A percentile compares a stretch with the other conserved stretches of the same genome.
Evolutionary conservation across 2,888 invertebrate genomes (phyloP).

Genomic region (Notodonta dromedarius): DNA sequence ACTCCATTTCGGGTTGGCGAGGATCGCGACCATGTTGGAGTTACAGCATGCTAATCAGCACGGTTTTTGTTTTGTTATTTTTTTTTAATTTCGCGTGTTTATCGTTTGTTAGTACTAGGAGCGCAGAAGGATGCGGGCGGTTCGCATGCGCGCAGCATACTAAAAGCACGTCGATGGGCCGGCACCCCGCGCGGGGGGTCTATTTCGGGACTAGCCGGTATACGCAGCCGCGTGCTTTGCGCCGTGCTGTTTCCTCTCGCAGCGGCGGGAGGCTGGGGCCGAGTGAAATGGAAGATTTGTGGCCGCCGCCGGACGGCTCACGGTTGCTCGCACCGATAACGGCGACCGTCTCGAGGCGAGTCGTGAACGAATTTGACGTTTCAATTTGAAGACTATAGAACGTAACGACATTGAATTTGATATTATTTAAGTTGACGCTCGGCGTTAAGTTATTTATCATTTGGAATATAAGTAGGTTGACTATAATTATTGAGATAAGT

Average conservation of each 20-base stretch:
- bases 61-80: conserved; percentile 40
- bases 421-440: conserved; percentile 13
- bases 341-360: conserved; percentile 31
- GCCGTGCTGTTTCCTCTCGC: conserved; percentile 82
- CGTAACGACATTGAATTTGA: conserved; percentile 30
- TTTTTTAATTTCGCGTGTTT: conserved; percentile 61
- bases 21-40: conserved; percentile 74
- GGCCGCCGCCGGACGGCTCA: conserved; percentile 65
- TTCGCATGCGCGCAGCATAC: conserved; percentile 85
- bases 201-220: conserved; percentile 83
- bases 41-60: conserved; percentile 65
- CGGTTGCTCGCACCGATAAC: conserved; percentile 50
- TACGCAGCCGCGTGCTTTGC: conserved; percentile 83
- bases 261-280: conserved; percentile 76
- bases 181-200: conserved; percentile 75
- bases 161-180: conserved; percentile 84
- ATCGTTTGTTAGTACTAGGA: conserved; percentile 63
- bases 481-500: no score
- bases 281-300: conserved; percentile 84
- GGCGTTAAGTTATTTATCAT: background rate
- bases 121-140: conserved; percentile 82
- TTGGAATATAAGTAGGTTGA: no score
- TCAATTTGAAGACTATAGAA: conserved; percentile 28
- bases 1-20: conserved; percentile 82
- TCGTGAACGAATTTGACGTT: conserved; percentile 34